Evolutionary conservation across 2,888 invertebrate genomes (phyloP).

Genomic region (Acanthoscelides obtectus): DNA sequence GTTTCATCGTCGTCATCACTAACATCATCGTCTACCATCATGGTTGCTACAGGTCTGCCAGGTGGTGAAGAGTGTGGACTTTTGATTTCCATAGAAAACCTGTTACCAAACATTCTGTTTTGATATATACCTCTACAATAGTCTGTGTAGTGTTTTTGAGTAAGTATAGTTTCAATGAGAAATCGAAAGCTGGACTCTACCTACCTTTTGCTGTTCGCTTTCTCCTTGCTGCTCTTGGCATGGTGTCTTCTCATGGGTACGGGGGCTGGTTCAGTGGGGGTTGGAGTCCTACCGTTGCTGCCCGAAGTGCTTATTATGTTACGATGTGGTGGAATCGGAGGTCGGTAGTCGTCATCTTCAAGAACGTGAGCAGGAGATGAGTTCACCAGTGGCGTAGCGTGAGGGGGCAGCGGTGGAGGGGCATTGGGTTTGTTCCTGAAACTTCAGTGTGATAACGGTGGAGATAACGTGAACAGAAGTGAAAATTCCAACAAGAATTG

Average conservation of each 20-base stretch:
- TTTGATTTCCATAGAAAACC: background rate
- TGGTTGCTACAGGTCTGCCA: conserved; percentile 5
- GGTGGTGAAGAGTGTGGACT: conserved; percentile 1
- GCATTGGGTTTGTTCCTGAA: conserved; percentile 43
- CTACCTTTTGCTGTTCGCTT: conserved; percentile 22
- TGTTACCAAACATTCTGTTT: too few relatives aligned
- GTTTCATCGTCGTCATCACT: conserved; percentile 12
- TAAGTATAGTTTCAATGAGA: too few relatives aligned
- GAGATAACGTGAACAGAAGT: too few relatives aligned
- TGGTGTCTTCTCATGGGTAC: conserved; percentile 40
- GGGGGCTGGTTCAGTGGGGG: conserved; percentile 25
- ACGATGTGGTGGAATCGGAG: conserved; percentile 85
- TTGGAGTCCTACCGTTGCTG: conserved; percentile 41
- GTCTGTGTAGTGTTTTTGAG: too few relatives aligned
- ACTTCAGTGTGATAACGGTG: conserved; percentile 9
- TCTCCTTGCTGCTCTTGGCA: conserved; percentile 36
- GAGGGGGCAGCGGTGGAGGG: conserved; percentile 50
- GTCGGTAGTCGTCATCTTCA: conserved; percentile 61
- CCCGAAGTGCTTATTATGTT: conserved; percentile 58
- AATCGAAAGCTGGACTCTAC: too few relatives aligned
- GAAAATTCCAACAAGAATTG: too few relatives aligned
- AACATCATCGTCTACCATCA: conserved; percentile 14
- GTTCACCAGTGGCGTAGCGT: conserved; percentile 43
- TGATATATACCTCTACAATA: too few relatives aligned
- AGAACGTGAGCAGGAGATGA: conserved; percentile 8